Percentiles rank a stretch among this genome's conserved stretches.
Conservation (phyloP, 1,140 invertebrate species). For the Papilio glaucus region DNA sequence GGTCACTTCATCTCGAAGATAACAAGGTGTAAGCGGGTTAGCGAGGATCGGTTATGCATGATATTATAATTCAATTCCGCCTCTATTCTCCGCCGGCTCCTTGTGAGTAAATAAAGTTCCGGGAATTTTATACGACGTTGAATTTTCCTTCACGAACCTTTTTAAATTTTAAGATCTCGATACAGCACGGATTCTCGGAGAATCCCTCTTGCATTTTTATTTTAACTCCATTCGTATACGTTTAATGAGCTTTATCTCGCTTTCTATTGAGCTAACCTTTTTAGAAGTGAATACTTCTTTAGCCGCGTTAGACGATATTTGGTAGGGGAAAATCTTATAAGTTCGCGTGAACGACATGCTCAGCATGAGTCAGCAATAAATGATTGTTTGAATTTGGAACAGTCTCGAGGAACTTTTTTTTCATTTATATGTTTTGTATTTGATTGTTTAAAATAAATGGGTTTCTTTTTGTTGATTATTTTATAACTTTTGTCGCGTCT, state of each 20-base stretch:
- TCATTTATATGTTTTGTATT: too few relatives aligned
- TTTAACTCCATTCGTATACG: background rate
- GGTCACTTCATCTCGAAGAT: slow-evolving; percentile 4
- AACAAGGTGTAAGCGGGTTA: background rate
- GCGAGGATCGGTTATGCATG: slow-evolving; percentile 10
- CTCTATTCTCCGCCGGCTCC: slow-evolving; percentile 4
- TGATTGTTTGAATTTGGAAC: too few relatives aligned
- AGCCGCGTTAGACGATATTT: too few relatives aligned
- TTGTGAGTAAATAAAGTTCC: slow-evolving; percentile 14
- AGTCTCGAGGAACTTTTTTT: too few relatives aligned
- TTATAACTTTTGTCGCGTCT: too few relatives aligned
- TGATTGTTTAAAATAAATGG: too few relatives aligned
- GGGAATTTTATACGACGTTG: slow-evolving; percentile 22
- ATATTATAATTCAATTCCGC: slow-evolving; percentile 29
- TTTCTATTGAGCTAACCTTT: slow-evolving; percentile 3
- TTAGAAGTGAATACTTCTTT: too few relatives aligned
- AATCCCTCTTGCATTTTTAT: background rate
- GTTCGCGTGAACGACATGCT: too few relatives aligned
- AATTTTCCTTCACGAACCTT: slow-evolving; percentile 8
- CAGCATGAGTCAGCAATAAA: too few relatives aligned
- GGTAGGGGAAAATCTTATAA: too few relatives aligned
- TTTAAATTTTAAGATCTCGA: slow-evolving; percentile 16
- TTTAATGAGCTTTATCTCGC: background rate
- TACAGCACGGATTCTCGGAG: slow-evolving; percentile 1
- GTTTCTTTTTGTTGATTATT: too few relatives aligned